Percentiles rank a stretch among this genome's conserved stretches.
Evolutionary conservation across 2,888 invertebrate genomes (phyloP).

Genomic region (Macrosoma leucophasiata): DNA sequence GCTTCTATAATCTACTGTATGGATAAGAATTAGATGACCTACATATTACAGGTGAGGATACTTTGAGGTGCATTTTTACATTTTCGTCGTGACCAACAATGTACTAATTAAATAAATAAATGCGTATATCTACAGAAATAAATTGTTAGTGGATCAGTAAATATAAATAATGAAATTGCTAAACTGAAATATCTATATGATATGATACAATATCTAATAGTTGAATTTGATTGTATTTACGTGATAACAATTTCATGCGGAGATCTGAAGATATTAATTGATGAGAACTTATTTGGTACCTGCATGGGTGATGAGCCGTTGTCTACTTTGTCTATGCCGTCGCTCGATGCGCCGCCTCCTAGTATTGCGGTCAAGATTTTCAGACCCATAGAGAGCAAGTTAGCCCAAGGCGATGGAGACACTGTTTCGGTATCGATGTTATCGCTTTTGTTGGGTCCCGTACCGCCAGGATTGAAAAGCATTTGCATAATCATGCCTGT

Average conservation of each 20-base stretch:
- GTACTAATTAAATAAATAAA: constrained; percentile 33
- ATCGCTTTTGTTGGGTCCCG: constrained; percentile 89
- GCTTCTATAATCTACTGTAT: constrained; percentile 47
- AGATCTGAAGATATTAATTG: constrained; percentile 20
- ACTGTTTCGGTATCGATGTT: constrained; percentile 80
- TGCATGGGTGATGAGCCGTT: constrained; percentile 92
- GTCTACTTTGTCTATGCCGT: constrained; percentile 93
- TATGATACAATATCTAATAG: no score
- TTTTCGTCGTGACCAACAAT: constrained; percentile 38
- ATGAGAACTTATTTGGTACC: constrained; percentile 68
- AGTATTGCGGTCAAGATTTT: constrained; percentile 90
- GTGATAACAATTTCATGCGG: constrained; percentile 12
- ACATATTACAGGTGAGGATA: constrained; percentile 53
- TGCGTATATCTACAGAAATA: constrained; percentile 53
- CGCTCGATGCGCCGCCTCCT: constrained; percentile 84
- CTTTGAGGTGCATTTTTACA: constrained; percentile 60
- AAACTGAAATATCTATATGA: constrained; percentile 6
- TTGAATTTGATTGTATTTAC: neutral
- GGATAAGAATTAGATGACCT: no score
- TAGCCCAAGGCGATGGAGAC: constrained; percentile 90
- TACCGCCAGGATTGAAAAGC: constrained; percentile 82
- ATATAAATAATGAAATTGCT: constrained; percentile 32
- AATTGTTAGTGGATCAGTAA: constrained; percentile 67
- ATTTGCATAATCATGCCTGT: constrained; percentile 89
- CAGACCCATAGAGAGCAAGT: constrained; percentile 88